These are phyloP conservation scores for Graptemys geographica DNA, from an alignment of 2,797 vertebrate species.

Conservation along the genomic window DNA sequence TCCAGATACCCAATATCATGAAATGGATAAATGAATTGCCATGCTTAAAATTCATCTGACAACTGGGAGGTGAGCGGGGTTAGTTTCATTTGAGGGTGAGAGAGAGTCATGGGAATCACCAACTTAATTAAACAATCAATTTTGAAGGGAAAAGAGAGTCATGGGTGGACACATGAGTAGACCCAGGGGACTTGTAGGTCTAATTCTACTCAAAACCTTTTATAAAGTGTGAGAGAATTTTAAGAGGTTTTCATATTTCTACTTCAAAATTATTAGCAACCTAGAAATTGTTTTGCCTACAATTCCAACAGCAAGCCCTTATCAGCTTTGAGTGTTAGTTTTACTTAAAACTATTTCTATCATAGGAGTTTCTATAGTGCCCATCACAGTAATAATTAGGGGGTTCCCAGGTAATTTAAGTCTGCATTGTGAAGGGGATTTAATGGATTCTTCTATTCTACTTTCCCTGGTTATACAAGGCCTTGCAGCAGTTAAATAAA, in stretches of 20 bases:
- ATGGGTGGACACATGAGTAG: not conserved
- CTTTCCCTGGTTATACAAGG: not conserved
- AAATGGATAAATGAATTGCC: conserved; percentile 52
- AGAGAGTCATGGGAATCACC: conserved; percentile 19
- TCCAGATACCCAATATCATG: conserved; percentile 54
- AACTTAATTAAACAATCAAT: conserved; percentile 42
- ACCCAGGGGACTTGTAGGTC: not conserved
- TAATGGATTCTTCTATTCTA: not conserved
- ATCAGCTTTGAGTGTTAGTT: not conserved
- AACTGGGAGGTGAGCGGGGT: not conserved
- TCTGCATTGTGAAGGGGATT: not conserved
- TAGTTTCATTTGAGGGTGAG: conserved; percentile 7
- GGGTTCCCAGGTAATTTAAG: not conserved
- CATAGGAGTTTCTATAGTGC: not conserved
- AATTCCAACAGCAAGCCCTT: not conserved
- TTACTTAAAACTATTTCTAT: not conserved
- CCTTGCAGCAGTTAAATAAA: not conserved
- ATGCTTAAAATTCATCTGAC: conserved; percentile 50
- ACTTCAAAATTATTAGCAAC: not conserved
- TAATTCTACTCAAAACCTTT: conserved; percentile 18
- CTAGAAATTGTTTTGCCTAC: not conserved
- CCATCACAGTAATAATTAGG: not conserved
- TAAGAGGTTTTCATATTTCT: not conserved
- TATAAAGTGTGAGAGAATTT: not conserved
- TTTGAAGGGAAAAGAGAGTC: conserved; percentile 22